These are phyloP conservation scores for Sprattus sprattus DNA, from an alignment of 2,113 vertebrate genomes.

Conservation along the genomic window DNA sequence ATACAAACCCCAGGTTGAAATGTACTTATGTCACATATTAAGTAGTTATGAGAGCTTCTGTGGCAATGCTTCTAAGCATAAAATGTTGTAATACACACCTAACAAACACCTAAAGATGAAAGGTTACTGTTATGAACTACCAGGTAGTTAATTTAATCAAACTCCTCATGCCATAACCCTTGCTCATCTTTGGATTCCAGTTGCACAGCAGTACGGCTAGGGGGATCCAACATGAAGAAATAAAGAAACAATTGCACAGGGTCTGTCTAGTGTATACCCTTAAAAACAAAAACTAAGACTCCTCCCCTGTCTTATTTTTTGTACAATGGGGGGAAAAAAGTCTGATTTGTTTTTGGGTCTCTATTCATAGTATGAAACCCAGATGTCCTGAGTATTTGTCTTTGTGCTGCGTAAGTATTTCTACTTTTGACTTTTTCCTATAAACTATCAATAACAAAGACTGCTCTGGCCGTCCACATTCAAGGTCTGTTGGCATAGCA, in stretches of 20 bases:
- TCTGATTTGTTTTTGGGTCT: too few species aligned
- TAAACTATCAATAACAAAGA: neutral
- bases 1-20: neutral
- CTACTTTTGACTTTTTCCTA: neutral
- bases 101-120: too few species aligned
- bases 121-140: neutral
- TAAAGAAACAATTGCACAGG: too few species aligned
- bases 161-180: neutral
- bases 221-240: neutral
- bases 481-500: neutral
- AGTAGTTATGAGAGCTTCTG: neutral
- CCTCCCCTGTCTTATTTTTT: neutral
- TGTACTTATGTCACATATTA: neutral
- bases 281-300: neutral
- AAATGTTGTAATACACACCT: neutral
- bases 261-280: too few species aligned
- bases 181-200: neutral
- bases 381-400: too few species aligned
- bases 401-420: neutral
- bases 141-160: too few species aligned
- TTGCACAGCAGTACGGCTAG: neutral
- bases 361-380: too few species aligned
- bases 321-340: neutral
- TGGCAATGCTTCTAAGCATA: neutral
- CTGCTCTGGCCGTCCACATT: neutral